Percentiles rank a stretch among this genome's conserved stretches.
Evolutionary conservation across 2,797 vertebrate genomes (phyloP).

Genomic region (Enteromius fasciolatus): DNA sequence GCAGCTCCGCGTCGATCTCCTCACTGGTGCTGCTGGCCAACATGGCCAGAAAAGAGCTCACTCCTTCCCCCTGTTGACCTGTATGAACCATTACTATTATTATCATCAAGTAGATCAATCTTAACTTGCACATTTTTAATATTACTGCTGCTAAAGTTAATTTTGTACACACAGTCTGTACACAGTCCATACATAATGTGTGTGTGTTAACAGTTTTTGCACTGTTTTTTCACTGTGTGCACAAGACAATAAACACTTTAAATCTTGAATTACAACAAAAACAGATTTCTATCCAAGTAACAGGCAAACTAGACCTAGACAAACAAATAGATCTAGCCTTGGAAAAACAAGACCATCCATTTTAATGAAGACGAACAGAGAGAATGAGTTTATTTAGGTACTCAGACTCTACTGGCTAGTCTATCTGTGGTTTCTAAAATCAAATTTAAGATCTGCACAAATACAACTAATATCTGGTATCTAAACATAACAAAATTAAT

Average conservation of each 20-base stretch:
- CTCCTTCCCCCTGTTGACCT: slow-evolving; percentile 79
- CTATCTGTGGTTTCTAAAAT: too few species aligned
- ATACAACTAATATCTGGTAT: too few species aligned
- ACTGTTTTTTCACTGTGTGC: too few species aligned
- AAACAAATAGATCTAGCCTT: background rate
- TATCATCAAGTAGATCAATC: background rate
- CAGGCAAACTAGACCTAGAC: background rate
- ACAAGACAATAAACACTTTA: too few species aligned
- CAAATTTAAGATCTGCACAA: too few species aligned
- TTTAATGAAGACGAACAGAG: background rate
- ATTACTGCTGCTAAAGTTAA: too few species aligned
- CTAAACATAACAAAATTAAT: too few species aligned
- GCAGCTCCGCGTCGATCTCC: slow-evolving; percentile 94
- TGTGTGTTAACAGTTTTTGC: too few species aligned
- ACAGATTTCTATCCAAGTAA: background rate
- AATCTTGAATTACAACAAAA: background rate
- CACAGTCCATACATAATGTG: too few species aligned
- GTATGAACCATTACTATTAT: background rate
- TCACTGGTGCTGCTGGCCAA: slow-evolving; percentile 95
- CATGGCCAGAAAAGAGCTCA: slow-evolving; percentile 92
- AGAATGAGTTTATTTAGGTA: background rate
- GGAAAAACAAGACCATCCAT: background rate
- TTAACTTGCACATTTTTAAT: too few species aligned
- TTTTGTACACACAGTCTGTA: too few species aligned
- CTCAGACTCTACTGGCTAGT: background rate